Base-by-base conservation (phyloP, 2,113 vertebrate genomes). In the Ciconia boyciana region DNA sequence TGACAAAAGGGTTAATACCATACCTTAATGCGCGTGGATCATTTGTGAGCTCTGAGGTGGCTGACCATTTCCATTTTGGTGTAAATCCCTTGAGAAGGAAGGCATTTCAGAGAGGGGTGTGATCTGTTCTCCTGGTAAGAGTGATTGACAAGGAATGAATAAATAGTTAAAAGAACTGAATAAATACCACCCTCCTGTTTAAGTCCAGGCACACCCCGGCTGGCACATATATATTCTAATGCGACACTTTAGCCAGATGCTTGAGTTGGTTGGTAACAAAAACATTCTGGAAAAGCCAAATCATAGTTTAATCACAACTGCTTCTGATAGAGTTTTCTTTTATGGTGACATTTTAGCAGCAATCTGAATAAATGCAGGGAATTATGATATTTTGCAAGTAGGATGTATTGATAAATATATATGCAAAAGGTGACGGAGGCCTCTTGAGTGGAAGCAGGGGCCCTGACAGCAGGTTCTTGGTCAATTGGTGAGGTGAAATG, bases 121-220 rank as follows among this genome's bases (percentile, higher is more conserved):
- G 92, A 88, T 86, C 90, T 92, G 52, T 55, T 87, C 84, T 95
- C 75, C 76, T 87, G 48, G 55, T 82, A 69, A 92, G 87, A 93
- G 75, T 96, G 94, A 96, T 90, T 97, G 97, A 94, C 92, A 78
- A 43, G 84, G 89, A 97, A 94, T 96, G 90, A 96, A 98, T 94
- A 94, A 97, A 96, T 94, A 93, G 70, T 88, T 82, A 70, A 89
- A 96, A 94, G 89, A 95, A 76, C 57, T 87, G 91, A 94, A 96
- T 97, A 96, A 97, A 97, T 97, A 89, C 48, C 76, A 79, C 76
- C 62, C 89, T 94, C 51, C 71, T 81, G 61, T 94, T 76, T 94
- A 96, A 95, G 76, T 92, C 84, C 79, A 89, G 72, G 65, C 81
- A 92, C 91, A 95, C 68, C 61, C 83, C 2, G 11, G 39, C 92